Evolutionary conservation across 30 jellyfish, hydroid and myxozoan genomes (phyloP).

Genomic region (Morbakka virulenta): DNA sequence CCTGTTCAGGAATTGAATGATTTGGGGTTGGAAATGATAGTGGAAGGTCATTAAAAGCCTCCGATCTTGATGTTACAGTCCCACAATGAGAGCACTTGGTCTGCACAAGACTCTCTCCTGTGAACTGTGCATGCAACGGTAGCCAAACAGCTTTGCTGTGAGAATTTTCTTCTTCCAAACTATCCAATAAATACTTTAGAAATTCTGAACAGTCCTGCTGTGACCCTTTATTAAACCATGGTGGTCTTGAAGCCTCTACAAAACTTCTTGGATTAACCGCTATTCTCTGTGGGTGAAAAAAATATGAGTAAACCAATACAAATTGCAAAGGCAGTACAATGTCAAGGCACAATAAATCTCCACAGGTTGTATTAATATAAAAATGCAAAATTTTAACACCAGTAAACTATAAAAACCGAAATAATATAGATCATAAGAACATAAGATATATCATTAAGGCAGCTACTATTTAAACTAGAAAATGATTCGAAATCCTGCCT

Average conservation of each 20-base stretch:
- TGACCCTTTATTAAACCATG: conserved; percentile 86
- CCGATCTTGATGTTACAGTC: conserved; percentile 56
- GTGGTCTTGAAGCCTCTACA: conserved; percentile 72
- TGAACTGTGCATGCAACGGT: conserved; percentile 31
- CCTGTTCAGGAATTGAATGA: too few relatives aligned
- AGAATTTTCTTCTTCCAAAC: conserved; percentile 52
- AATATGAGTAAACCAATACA: too few relatives aligned
- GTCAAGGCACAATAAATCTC: too few relatives aligned
- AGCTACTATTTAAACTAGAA: conserved; percentile 26
- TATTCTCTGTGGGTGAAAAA: conserved; percentile 54
- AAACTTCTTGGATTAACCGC: conserved; percentile 76
- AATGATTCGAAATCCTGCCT: conserved; percentile 20
- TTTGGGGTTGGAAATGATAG: conserved; percentile 81
- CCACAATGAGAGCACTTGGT: conserved; percentile 71
- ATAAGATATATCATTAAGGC: conserved; percentile 86
- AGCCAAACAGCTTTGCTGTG: background rate
- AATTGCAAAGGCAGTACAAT: too few relatives aligned
- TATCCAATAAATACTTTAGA: conserved; percentile 69
- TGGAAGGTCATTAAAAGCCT: conserved; percentile 82
- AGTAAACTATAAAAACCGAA: too few relatives aligned
- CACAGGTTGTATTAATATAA: too few relatives aligned
- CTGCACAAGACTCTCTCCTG: conserved; percentile 65
- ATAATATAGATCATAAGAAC: conserved; percentile 73
- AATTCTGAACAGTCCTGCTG: conserved; percentile 98
- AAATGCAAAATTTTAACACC: too few relatives aligned